phyloP scores from a whole-genome alignment of 1,140 invertebrate species.

The Drosophila repletoides region DNA sequence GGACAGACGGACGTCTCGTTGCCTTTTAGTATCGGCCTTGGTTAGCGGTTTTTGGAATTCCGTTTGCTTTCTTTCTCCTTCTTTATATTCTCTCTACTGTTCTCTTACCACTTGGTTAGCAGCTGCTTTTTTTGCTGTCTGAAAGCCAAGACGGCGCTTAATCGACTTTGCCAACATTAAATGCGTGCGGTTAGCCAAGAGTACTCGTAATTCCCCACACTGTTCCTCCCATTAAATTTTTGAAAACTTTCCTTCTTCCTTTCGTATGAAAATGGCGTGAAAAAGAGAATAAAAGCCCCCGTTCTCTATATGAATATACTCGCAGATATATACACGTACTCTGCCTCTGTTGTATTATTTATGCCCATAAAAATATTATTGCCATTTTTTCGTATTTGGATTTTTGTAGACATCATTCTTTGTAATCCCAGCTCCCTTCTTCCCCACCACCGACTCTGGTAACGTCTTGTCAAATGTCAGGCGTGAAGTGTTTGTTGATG shows the following conservation, averaged over 20 bases:
- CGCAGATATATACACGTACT: too few species aligned
- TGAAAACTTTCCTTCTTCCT: slow-evolving; percentile 4
- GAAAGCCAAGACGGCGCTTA: slow-evolving; percentile 52
- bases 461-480: slow-evolving; percentile 76
- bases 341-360: slow-evolving; percentile 66
- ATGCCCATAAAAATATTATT: slow-evolving; percentile 81
- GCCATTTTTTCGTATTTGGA: slow-evolving; percentile 79
- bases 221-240: neutral
- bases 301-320: too few species aligned
- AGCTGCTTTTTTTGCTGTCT: slow-evolving; percentile 29
- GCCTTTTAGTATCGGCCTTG: neutral
- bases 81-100: neutral
- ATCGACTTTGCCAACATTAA: slow-evolving; percentile 77
- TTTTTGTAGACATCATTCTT: slow-evolving; percentile 51
- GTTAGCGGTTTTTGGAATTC: neutral
- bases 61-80: neutral
- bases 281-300: slow-evolving; percentile 37
- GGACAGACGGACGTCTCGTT: too few species aligned
- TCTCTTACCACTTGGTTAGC: slow-evolving; percentile 18
- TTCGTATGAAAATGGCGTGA: slow-evolving; percentile 67
- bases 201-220: neutral
- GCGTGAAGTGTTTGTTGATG: slow-evolving; percentile 80
- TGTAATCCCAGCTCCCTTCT: neutral
- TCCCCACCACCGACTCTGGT: neutral
- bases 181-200: slow-evolving; percentile 68